Percentiles rank a stretch among this genome's conserved stretches.
Conservation (phyloP, 2,113 vertebrate genomes). For the Vidua macroura region DNA sequence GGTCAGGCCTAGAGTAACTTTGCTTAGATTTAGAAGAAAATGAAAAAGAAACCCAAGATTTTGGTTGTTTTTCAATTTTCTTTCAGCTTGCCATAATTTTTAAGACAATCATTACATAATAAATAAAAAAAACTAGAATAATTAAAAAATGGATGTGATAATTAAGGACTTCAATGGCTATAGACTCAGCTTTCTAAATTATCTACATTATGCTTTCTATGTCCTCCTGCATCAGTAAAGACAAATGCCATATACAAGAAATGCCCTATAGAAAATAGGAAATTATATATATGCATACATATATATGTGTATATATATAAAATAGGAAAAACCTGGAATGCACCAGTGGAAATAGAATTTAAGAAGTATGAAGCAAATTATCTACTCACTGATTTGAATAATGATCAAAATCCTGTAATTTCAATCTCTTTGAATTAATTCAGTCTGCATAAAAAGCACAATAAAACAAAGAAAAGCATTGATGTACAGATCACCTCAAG, state of each 20-base stretch:
- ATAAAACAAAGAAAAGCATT: neutral
- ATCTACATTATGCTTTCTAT: neutral
- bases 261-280: neutral
- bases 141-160: neutral
- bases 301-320: too few species aligned
- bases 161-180: neutral
- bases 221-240: neutral
- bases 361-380: neutral
- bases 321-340: neutral
- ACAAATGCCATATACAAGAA: neutral
- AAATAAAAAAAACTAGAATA: neutral
- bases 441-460: neutral
- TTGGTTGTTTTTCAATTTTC: neutral
- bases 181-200: neutral
- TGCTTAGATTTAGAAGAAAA: neutral
- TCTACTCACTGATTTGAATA: neutral
- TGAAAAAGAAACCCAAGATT: neutral
- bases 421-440: neutral
- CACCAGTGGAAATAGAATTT: neutral
- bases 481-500: neutral
- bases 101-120: neutral
- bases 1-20: neutral
- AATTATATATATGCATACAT: too few species aligned
- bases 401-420: neutral
- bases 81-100: neutral